Base-by-base conservation (phyloP, 2,113 vertebrate genomes). In the Alethe diademata region DNA sequence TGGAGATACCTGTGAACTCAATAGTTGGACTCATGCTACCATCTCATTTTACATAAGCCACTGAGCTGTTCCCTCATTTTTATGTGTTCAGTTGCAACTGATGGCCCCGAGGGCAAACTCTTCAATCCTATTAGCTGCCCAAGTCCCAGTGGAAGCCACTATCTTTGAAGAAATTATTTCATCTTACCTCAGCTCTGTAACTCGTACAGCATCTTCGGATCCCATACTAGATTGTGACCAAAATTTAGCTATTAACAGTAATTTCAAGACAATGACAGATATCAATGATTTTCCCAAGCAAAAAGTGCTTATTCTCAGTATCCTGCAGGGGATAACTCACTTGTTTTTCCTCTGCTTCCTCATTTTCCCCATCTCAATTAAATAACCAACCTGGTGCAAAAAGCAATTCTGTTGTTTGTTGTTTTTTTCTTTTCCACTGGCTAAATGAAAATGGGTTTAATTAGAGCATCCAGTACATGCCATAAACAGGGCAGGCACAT, bases 391-490 rank as follows among this genome's bases (percentile, higher is more conserved):
- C 43, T 84, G 56, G 54, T 84, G 19, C 61, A 95, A 86, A 95
- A 95, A 91, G n/a, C 38, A 95, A 71, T 90, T 92, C 74, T 81
- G 19, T 71, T 73, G 20, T 16, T 51, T 48, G 8, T 8, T 43
- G 12, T 2, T 31, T 56, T 92, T 56, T 84, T 82, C 60, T 57
- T 84, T 83, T 67, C 57, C 20, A 88, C 53, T 48, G 19, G 57
- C 64, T 88, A 95, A 91, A 93, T 91, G 74, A 94, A 97, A 95
- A 93, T 53, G 23, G n/a, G 26, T 70, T 95, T 95, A 95, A 96
- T 97, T 93, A 94, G 65, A 94, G n/a, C 65, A 90, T 72, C 45
- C 33, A 95, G 25, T 72, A 76, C 54, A 80, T 36, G 40, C 47
- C 60, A 90, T 90, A 80, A 47, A 62, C 73, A 91, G 61, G 76